Percentiles rank a stretch among this genome's conserved stretches.
Evolutionary conservation across 2,797 vertebrate species (phyloP).

Genomic region (Helarctos malayanus): DNA sequence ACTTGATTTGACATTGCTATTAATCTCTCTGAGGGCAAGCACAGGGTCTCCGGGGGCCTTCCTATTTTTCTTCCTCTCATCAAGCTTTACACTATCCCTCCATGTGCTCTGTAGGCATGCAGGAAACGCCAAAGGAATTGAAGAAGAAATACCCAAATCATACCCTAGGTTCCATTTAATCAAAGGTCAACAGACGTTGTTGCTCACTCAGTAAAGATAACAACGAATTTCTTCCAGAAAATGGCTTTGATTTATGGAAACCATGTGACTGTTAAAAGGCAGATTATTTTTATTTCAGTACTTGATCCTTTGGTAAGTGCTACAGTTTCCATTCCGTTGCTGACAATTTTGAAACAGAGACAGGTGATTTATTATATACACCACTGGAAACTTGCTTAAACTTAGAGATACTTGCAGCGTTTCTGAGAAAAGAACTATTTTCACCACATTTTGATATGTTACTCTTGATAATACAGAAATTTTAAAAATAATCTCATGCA

Average conservation of each 20-base stretch:
- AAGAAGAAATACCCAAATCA: background rate
- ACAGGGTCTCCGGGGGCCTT: background rate
- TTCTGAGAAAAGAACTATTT: slow-evolving; percentile 77
- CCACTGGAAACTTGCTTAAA: slow-evolving; percentile 70
- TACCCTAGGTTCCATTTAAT: background rate
- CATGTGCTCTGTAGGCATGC: background rate
- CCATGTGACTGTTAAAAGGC: slow-evolving; percentile 39
- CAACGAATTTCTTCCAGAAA: slow-evolving; percentile 64
- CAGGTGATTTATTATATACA: slow-evolving; percentile 78
- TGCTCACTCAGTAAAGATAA: slow-evolving; percentile 61
- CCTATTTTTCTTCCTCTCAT: background rate
- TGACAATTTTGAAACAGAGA: slow-evolving; percentile 71
- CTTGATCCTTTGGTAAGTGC: slow-evolving; percentile 65
- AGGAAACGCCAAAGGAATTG: background rate
- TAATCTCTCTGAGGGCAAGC: background rate
- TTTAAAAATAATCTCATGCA: slow-evolving; percentile 27
- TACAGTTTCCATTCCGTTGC: slow-evolving; percentile 71
- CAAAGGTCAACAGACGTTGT: slow-evolving; percentile 16
- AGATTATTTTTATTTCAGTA: slow-evolving; percentile 77
- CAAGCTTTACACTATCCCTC: background rate
- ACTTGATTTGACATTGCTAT: background rate
- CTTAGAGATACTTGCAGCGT: slow-evolving; percentile 51
- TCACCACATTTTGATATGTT: slow-evolving; percentile 69
- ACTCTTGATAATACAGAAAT: slow-evolving; percentile 67
- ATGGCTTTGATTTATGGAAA: slow-evolving; percentile 71